A percentile compares a stretch with the other conserved stretches of the same genome.
These are phyloP conservation scores for Caenorhabditis drosophilae DNA, from an alignment of 2,888 invertebrate species.

Conservation along the genomic window DNA sequence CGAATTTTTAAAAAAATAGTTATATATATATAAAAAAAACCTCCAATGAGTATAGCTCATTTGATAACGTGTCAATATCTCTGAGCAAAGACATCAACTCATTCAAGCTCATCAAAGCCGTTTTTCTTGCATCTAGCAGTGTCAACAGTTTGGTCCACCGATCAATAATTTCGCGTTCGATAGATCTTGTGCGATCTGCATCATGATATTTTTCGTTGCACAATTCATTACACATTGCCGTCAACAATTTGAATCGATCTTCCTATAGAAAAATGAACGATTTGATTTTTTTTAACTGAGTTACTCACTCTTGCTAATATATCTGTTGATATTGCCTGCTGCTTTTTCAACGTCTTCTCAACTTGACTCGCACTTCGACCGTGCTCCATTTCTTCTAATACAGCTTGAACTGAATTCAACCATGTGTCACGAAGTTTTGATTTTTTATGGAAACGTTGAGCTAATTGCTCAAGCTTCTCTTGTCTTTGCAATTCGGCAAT, in stretches of 20 bases:
- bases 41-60: slow-evolving; percentile 84
- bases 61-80: slow-evolving; percentile 87
- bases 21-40: slow-evolving; percentile 70
- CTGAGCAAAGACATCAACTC: slow-evolving; percentile 85
- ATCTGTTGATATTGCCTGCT: slow-evolving; percentile 96
- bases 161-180: slow-evolving; percentile 68
- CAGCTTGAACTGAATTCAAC: slow-evolving; percentile 80
- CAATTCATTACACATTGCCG: slow-evolving; percentile 89
- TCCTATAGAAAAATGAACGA: slow-evolving; percentile 73
- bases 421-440: slow-evolving; percentile 88
- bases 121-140: slow-evolving; percentile 80
- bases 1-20: not conserved
- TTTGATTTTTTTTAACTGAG: no score
- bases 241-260: slow-evolving; percentile 90
- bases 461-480: slow-evolving; percentile 89
- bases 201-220: slow-evolving; percentile 89
- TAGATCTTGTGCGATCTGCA: slow-evolving; percentile 78
- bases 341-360: slow-evolving; percentile 95
- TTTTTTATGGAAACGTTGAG: slow-evolving; percentile 93
- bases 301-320: slow-evolving; percentile 83
- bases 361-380: slow-evolving; percentile 89
- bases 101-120: slow-evolving; percentile 77
- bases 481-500: slow-evolving; percentile 83
- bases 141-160: slow-evolving; percentile 85
- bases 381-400: slow-evolving; percentile 74